Evolutionary conservation across 1,140 invertebrate genomes (phyloP).

Genomic region (Euwallacea similis): DNA sequence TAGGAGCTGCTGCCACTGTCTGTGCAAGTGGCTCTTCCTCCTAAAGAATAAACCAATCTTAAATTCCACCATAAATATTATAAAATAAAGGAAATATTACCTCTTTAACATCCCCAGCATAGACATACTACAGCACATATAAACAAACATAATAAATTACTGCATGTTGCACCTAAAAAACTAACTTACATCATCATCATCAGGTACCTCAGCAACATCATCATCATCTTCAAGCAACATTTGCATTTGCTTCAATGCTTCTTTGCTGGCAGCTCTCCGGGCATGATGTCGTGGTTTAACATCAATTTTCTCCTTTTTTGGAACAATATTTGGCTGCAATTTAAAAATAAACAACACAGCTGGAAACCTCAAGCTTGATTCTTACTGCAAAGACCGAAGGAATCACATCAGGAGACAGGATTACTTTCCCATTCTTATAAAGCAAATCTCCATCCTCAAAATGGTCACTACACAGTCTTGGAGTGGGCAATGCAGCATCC

Average conservation of each 20-base stretch:
- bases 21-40: slow-evolving; percentile 1
- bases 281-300: slow-evolving; percentile 39
- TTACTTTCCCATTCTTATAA: slow-evolving; percentile 11
- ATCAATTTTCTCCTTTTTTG: slow-evolving; percentile 28
- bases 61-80: no score
- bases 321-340: slow-evolving; percentile 1
- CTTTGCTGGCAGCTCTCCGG: slow-evolving; percentile 49
- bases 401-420: slow-evolving; percentile 10
- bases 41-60: no score
- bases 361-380: not conserved
- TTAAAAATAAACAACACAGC: not conserved
- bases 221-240: slow-evolving; percentile 45
- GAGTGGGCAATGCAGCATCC: not conserved
- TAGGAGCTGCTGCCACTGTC: slow-evolving; percentile 32
- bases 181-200: slow-evolving; percentile 41
- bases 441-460: slow-evolving; percentile 8
- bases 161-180: not conserved
- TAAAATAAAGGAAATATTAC: slow-evolving; percentile 6
- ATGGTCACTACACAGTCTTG: slow-evolving; percentile 19
- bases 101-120: slow-evolving; percentile 16
- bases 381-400: slow-evolving; percentile 19
- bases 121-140: slow-evolving; percentile 20
- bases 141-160: slow-evolving; percentile 2
- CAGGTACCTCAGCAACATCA: slow-evolving; percentile 45
- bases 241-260: slow-evolving; percentile 51